These are phyloP conservation scores for Tetragnatha montana DNA, from an alignment of 2,888 invertebrate species.

Conservation along the genomic window DNA sequence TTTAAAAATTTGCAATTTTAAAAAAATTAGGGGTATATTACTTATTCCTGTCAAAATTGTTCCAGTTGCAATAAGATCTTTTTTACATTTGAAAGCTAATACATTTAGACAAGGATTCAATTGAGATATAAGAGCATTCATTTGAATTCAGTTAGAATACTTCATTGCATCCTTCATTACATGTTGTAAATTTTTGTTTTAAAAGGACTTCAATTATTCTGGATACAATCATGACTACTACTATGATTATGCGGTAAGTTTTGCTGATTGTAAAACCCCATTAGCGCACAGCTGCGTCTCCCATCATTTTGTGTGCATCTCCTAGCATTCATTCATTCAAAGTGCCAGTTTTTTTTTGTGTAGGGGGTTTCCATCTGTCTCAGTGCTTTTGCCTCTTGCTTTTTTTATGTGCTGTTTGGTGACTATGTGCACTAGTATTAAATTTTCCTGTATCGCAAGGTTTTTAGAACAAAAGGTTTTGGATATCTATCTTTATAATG, in stretches of 20 bases:
- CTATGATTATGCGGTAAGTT: slow-evolving; percentile 67
- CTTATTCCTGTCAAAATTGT: neutral
- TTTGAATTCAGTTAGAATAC: slow-evolving; percentile 6
- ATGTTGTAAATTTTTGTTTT: slow-evolving; percentile 66
- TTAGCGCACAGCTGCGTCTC: slow-evolving; percentile 33
- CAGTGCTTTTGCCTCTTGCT: slow-evolving; percentile 30
- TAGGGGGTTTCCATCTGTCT: slow-evolving; percentile 11
- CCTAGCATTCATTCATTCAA: slow-evolving; percentile 20
- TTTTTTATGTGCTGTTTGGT: slow-evolving; percentile 4
- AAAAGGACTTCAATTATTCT: slow-evolving; percentile 66
- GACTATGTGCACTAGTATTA: neutral
- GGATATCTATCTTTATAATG: too few species aligned
- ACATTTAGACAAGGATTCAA: neutral
- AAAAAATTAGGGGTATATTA: slow-evolving; percentile 9
- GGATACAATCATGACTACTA: slow-evolving; percentile 68
- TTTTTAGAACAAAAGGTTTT: neutral
- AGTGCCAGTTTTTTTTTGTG: slow-evolving; percentile 22
- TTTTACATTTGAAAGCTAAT: neutral
- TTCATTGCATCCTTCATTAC: slow-evolving; percentile 7
- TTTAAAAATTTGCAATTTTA: too few species aligned
- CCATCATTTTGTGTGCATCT: slow-evolving; percentile 31
- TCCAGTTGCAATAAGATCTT: neutral
- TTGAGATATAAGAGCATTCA: neutral
- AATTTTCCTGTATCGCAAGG: slow-evolving; percentile 1
- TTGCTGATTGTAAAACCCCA: slow-evolving; percentile 43